Evolutionary conservation across 2,797 vertebrate species (phyloP).

Genomic region (Gymnothorax reevesii): DNA sequence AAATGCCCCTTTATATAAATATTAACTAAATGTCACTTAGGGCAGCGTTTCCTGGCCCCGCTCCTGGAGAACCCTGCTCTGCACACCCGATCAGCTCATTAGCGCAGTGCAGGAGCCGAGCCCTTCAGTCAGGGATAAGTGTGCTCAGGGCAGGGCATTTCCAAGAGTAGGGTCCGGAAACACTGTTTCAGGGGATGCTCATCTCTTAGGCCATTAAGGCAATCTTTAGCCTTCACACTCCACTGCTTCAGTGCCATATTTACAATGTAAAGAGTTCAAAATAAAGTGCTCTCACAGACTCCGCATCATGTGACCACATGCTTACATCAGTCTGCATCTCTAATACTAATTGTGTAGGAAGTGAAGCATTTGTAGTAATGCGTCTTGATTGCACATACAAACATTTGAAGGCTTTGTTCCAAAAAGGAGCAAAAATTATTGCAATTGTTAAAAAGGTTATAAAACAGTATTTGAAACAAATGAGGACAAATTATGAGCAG

Average conservation of each 20-base stretch:
- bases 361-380: background rate
- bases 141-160: too few species aligned
- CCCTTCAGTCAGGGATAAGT: too few species aligned
- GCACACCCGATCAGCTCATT: too few species aligned
- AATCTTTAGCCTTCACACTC: constrained; percentile 39
- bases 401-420: constrained; percentile 1
- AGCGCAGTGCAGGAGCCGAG: too few species aligned
- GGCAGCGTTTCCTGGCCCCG: too few species aligned
- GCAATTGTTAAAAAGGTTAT: constrained; percentile 11
- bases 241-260: constrained; percentile 37
- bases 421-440: constrained; percentile 15
- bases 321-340: background rate
- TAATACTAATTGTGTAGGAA: constrained; percentile 18
- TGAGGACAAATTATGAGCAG: background rate
- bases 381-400: background rate
- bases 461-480: constrained; percentile 1
- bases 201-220: constrained; percentile 35
- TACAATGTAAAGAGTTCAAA: constrained; percentile 37
- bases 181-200: background rate
- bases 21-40: constrained; percentile 3
- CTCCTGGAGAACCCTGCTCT: too few species aligned
- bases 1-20: background rate
- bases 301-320: constrained; percentile 42
- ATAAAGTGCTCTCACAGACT: constrained; percentile 29
- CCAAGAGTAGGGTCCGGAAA: too few species aligned